A percentile compares a stretch with the other conserved stretches of the same genome.
Evolutionary conservation across 2,113 vertebrate species (phyloP).

Genomic region (Bagarius yarrelli): DNA sequence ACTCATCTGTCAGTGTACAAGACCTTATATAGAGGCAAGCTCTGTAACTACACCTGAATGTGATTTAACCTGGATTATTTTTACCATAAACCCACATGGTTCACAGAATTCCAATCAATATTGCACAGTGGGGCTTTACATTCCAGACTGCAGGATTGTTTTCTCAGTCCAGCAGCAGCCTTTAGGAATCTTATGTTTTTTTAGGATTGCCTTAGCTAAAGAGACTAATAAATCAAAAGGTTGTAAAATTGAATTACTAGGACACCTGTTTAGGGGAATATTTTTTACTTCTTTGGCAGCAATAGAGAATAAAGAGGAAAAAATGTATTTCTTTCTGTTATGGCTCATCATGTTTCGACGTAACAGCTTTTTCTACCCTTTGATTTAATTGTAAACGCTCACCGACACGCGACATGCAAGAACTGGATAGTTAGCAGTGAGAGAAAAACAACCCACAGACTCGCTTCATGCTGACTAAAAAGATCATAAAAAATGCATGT

Average conservation of each 20-base stretch:
- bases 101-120: constrained; percentile 64
- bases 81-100: constrained; percentile 49
- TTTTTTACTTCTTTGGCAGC: constrained; percentile 15
- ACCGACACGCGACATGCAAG: background rate
- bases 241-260: constrained; percentile 37
- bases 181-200: constrained; percentile 50
- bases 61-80: constrained; percentile 48
- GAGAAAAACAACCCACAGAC: constrained; percentile 7
- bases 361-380: constrained; percentile 21
- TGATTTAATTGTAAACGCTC: constrained; percentile 39
- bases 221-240: constrained; percentile 51
- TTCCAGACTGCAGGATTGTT: constrained; percentile 60
- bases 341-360: constrained; percentile 16
- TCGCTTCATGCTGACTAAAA: constrained; percentile 10
- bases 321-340: constrained; percentile 4
- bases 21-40: constrained; percentile 34
- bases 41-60: constrained; percentile 33
- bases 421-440: background rate
- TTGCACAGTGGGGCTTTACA: constrained; percentile 60
- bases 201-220: constrained; percentile 42
- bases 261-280: constrained; percentile 50
- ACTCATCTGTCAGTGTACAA: background rate
- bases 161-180: constrained; percentile 53
- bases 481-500: constrained; percentile 14
- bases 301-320: background rate